These are phyloP conservation scores for Tillus elongatus DNA, from an alignment of 2,888 invertebrate genomes.

Conservation along the genomic window DNA sequence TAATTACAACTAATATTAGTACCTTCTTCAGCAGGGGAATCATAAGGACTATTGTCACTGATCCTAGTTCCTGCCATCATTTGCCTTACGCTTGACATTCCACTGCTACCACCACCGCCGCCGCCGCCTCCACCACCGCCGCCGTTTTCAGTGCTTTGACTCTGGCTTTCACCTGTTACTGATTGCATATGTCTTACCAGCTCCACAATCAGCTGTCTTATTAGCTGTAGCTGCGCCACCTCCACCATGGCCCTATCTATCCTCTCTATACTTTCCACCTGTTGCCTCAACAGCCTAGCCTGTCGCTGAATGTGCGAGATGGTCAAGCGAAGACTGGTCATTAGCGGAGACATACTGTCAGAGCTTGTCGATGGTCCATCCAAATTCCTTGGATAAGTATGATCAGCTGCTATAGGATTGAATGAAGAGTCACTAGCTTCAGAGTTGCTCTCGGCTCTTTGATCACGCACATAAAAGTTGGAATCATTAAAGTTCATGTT, in stretches of 20 bases:
- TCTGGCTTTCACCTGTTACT: constrained; percentile 40
- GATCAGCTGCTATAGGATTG: constrained; percentile 32
- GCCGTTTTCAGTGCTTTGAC: too few species aligned
- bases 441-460: constrained; percentile 15
- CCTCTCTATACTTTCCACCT: constrained; percentile 35
- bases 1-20: too few species aligned
- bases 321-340: constrained; percentile 37
- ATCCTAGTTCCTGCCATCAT: constrained; percentile 43
- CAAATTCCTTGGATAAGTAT: constrained; percentile 34
- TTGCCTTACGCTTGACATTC: constrained; percentile 37
- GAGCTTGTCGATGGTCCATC: constrained; percentile 18
- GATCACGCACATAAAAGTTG: constrained; percentile 31
- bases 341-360: constrained; percentile 32
- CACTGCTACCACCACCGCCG: too few species aligned
- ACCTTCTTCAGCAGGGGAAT: constrained; percentile 30
- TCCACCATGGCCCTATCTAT: constrained; percentile 40
- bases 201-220: constrained; percentile 56
- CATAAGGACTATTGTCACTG: constrained; percentile 36
- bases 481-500: constrained; percentile 29
- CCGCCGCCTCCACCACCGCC: too few species aligned
- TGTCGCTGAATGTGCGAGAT: constrained; percentile 38
- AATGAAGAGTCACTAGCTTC: neutral
- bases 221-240: constrained; percentile 47
- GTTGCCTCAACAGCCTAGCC: constrained; percentile 33
- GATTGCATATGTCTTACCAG: constrained; percentile 50